Conservation (phyloP, 1,140 invertebrate genomes). For the Episyrphus balteatus region DNA sequence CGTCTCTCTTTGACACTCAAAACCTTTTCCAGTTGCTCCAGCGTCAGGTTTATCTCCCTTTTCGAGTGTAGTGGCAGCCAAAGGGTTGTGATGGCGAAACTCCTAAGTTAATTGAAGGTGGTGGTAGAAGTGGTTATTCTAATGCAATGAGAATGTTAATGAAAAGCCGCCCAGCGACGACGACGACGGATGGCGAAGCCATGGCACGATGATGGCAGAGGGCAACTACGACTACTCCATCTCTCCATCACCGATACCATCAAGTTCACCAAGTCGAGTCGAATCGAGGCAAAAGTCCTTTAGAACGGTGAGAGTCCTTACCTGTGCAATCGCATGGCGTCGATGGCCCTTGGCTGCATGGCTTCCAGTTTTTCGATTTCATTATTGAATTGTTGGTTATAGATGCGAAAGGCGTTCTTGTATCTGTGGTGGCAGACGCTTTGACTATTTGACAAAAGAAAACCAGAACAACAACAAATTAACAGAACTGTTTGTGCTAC, state of each 20-base stretch:
- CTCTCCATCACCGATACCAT: too few relatives aligned
- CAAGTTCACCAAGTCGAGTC: too few relatives aligned
- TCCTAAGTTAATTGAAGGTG: conserved; percentile 10
- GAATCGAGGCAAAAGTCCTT: too few relatives aligned
- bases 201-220: too few relatives aligned
- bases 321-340: conserved; percentile 34
- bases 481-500: background rate
- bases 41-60: conserved; percentile 29
- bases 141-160: background rate
- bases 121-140: background rate
- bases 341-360: conserved; percentile 33
- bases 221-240: too few relatives aligned
- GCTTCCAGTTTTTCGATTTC: conserved; percentile 31
- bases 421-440: conserved; percentile 30
- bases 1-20: conserved; percentile 29
- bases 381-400: conserved; percentile 30
- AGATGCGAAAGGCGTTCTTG: conserved; percentile 24
- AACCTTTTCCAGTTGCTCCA: conserved; percentile 30
- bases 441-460: conserved; percentile 11
- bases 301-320: conserved; percentile 3
- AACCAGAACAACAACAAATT: conserved; percentile 2
- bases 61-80: conserved; percentile 32
- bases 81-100: conserved; percentile 31
- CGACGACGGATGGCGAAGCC: background rate
- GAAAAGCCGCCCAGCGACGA: background rate